Percentiles rank a stretch among this genome's conserved stretches.
phyloP scores from a whole-genome alignment of 2,113 vertebrate species.

The Grantiella picta region DNA sequence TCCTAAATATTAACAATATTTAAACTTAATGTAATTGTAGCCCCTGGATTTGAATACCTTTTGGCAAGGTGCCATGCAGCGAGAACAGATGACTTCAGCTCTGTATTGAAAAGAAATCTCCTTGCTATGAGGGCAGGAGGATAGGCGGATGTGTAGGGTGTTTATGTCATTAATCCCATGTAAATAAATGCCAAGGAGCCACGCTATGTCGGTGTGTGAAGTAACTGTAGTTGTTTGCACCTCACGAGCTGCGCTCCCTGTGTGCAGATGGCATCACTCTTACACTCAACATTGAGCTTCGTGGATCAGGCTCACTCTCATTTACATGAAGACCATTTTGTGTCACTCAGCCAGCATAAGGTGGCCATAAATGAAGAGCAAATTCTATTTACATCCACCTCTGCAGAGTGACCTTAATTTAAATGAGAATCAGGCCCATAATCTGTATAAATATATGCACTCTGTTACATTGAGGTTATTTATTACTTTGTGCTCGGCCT shows the following conservation, averaged over 20 bases:
- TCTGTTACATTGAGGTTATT: slow-evolving; percentile 61
- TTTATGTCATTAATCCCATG: not conserved
- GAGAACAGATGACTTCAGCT: not conserved
- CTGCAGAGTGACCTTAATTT: slow-evolving; percentile 54
- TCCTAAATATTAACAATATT: not conserved
- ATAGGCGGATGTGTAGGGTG: not conserved
- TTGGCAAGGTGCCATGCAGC: not conserved
- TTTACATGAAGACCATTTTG: slow-evolving; percentile 1
- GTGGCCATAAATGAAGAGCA: slow-evolving; percentile 3
- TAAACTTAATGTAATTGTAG: not conserved
- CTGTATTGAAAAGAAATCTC: not conserved
- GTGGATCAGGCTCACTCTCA: not conserved
- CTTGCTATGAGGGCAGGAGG: not conserved
- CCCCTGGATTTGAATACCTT: not conserved
- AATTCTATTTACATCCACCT: slow-evolving; percentile 37
- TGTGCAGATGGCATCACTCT: not conserved
- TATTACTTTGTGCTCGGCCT: slow-evolving; percentile 27
- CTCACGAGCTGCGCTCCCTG: fast-evolving
- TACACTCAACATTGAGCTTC: not conserved
- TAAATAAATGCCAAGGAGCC: not conserved
- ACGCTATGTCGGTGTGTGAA: not conserved
- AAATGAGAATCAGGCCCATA: slow-evolving; percentile 63
- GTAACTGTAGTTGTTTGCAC: not conserved
- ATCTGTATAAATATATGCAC: slow-evolving; percentile 66
- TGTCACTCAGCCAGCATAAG: not conserved